These are phyloP conservation scores for Conger conger DNA, from an alignment of 2,113 vertebrate species.

Conservation along the genomic window DNA sequence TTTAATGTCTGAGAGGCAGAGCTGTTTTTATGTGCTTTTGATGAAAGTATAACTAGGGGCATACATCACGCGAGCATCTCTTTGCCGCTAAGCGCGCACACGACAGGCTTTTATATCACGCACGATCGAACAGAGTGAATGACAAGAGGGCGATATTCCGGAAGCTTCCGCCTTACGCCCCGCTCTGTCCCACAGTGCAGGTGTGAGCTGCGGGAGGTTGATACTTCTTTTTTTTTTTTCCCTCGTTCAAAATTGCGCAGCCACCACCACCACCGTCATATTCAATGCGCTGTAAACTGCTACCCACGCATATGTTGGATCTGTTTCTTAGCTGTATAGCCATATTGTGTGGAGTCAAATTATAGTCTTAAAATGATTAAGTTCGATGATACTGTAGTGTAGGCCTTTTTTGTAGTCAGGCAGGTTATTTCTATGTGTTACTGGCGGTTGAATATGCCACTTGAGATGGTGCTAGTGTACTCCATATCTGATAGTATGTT, in stretches of 20 bases:
- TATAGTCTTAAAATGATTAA: not conserved
- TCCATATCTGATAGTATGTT: not conserved
- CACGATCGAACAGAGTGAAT: not conserved
- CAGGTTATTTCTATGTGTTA: too few species aligned
- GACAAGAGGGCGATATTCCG: not conserved
- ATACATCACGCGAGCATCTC: constrained; percentile 27
- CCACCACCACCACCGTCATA: not conserved
- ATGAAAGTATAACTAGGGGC: constrained; percentile 30
- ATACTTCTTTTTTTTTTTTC: not conserved
- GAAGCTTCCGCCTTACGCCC: not conserved
- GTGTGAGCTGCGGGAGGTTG: too few species aligned
- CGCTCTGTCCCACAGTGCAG: not conserved
- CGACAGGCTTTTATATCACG: not conserved
- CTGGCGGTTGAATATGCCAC: not conserved
- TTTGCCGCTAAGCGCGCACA: not conserved
- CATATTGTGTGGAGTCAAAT: not conserved
- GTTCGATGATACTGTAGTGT: not conserved
- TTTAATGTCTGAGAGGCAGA: constrained; percentile 34
- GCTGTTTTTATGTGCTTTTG: constrained; percentile 14
- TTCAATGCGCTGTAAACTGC: too few species aligned
- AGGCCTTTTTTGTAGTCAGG: not conserved
- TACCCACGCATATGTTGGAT: too few species aligned
- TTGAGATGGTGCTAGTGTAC: not conserved
- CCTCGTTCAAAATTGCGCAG: not conserved
- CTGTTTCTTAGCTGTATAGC: too few species aligned